These are phyloP conservation scores for Pleuronectes platessa DNA, from an alignment of 2,113 vertebrate genomes.

Conservation along the genomic window DNA sequence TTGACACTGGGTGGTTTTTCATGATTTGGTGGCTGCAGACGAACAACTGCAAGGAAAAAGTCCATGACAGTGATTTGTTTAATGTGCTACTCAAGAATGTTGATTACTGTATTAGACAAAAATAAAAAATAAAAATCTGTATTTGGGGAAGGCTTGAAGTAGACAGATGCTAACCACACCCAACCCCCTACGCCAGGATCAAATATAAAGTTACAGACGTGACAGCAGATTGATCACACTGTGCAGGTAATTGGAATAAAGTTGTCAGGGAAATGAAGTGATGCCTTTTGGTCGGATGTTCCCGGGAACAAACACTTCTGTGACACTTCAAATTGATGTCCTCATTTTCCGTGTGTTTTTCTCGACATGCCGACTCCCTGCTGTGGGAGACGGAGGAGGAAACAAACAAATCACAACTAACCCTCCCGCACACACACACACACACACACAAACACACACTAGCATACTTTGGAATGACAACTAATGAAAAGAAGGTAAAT, in stretches of 20 bases:
- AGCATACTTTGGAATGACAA: background rate
- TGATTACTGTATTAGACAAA: too few species aligned
- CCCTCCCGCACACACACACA: slow-evolving; percentile 2
- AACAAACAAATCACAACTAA: slow-evolving; percentile 58
- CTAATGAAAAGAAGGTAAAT: background rate
- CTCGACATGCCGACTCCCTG: slow-evolving; percentile 50
- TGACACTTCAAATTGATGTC: slow-evolving; percentile 68
- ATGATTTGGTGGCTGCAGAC: too few species aligned
- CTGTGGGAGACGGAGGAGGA: slow-evolving; percentile 55
- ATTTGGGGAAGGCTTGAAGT: background rate
- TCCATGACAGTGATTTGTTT: background rate
- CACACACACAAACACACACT: slow-evolving; percentile 9
- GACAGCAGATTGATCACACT: slow-evolving; percentile 23
- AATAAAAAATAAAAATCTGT: too few species aligned
- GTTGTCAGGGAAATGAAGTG: slow-evolving; percentile 37
- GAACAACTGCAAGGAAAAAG: too few species aligned
- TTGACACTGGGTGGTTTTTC: too few species aligned
- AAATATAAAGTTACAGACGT: slow-evolving; percentile 9
- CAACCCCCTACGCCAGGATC: background rate
- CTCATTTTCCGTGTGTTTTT: slow-evolving; percentile 62
- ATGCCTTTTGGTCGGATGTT: slow-evolving; percentile 42
- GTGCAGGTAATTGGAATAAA: slow-evolving; percentile 59
- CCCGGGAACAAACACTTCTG: slow-evolving; percentile 60
- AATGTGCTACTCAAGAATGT: background rate
- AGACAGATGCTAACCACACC: background rate